Evolutionary conservation across 35 echinoderm and acorn worm genomes (phyloP).

Genomic region (Acanthaster planci): DNA sequence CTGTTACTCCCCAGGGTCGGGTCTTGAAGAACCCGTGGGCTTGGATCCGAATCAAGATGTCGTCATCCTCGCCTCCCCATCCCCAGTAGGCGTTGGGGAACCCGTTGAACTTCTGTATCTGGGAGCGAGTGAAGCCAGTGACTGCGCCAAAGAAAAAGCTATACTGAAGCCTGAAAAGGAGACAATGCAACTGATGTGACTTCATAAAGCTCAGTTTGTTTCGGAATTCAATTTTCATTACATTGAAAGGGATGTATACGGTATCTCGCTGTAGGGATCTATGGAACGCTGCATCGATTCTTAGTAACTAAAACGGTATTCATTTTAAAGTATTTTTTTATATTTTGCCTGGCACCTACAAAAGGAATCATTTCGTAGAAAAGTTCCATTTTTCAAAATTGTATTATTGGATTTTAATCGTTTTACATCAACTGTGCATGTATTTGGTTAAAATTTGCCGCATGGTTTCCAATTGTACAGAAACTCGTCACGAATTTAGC

Average conservation of each 20-base stretch:
- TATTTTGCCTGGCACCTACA: no score
- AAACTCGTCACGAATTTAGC: no score
- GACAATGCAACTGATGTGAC: background rate
- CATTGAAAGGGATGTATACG: background rate
- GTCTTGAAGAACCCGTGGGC: conserved; percentile 54
- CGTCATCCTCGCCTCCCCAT: conserved; percentile 97
- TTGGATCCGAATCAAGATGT: conserved; percentile 71
- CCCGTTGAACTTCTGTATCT: conserved; percentile 80
- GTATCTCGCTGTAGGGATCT: background rate
- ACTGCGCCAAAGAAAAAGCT: conserved; percentile 86
- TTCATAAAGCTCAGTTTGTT: background rate
- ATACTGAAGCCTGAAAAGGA: conserved; percentile 63
- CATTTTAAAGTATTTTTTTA: no score
- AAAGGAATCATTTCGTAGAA: no score
- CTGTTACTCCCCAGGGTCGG: conserved; percentile 70
- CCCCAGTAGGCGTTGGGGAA: conserved; percentile 94
- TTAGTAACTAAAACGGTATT: no score
- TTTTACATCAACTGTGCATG: no score
- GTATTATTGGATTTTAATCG: no score
- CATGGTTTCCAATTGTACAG: no score
- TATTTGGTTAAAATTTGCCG: no score
- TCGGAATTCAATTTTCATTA: background rate
- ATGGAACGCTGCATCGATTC: background rate
- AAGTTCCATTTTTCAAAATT: no score
- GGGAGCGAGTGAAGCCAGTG: conserved; percentile 82